Percentiles rank a stretch among this genome's conserved stretches.
Conservation (phyloP, 2,888 invertebrate species). For the Diploptera punctata region DNA sequence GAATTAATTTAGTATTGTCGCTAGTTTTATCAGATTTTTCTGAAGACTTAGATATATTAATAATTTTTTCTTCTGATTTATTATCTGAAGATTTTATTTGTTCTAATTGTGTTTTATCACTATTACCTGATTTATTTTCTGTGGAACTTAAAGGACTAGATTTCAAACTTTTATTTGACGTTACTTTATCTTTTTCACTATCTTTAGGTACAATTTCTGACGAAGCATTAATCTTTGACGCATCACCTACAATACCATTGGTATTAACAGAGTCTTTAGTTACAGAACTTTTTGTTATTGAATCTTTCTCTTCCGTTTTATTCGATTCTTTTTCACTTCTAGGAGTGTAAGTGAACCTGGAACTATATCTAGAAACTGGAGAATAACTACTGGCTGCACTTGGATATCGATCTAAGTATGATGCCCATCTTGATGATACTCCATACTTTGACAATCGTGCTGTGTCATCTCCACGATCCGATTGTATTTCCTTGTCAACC, state of each 20-base stretch:
- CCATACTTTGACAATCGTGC: slow-evolving; percentile 69
- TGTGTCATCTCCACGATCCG: slow-evolving; percentile 73
- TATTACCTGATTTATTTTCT: background rate
- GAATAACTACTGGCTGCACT: slow-evolving; percentile 37
- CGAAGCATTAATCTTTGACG: background rate
- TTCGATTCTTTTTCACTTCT: slow-evolving; percentile 25
- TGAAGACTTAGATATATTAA: background rate
- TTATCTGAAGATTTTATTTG: background rate
- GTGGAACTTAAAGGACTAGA: background rate
- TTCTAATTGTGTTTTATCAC: background rate
- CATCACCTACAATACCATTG: background rate
- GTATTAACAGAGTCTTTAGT: background rate
- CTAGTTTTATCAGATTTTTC: too few relatives aligned
- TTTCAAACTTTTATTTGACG: background rate
- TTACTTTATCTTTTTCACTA: slow-evolving; percentile 50
- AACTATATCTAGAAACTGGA: slow-evolving; percentile 33
- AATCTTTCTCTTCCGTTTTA: background rate
- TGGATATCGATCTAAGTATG: slow-evolving; percentile 59
- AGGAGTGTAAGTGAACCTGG: slow-evolving; percentile 25
- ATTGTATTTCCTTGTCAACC: slow-evolving; percentile 75
- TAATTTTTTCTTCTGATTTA: background rate
- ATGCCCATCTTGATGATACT: slow-evolving; percentile 68
- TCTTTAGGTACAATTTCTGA: background rate
- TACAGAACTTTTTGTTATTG: background rate
- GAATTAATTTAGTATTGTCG: background rate